phyloP scores from a whole-genome alignment of 2,113 vertebrate genomes.

The Gallinago jamesoni region DNA sequence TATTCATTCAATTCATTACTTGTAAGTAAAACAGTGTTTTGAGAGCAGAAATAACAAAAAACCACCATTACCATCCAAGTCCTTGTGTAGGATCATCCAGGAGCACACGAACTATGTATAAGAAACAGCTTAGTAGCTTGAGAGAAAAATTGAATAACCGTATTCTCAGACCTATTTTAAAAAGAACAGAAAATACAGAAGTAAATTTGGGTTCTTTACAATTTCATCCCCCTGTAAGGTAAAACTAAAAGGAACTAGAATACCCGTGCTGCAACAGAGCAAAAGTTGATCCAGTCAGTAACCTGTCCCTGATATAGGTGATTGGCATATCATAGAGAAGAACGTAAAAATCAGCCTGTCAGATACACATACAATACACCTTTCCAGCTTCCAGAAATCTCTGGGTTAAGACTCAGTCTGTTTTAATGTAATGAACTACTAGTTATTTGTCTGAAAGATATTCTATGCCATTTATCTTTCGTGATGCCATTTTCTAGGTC shows the following conservation, averaged over 20 bases:
- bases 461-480: neutral
- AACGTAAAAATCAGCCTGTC: neutral
- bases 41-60: neutral
- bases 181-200: constrained; percentile 23
- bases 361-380: neutral
- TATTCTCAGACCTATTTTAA: constrained; percentile 81
- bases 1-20: neutral
- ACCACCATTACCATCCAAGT: constrained; percentile 75
- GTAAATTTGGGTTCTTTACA: neutral
- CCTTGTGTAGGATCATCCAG: constrained; percentile 77
- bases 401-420: neutral
- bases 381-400: neutral
- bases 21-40: neutral
- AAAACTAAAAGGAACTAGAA: neutral
- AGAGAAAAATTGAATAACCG: constrained; percentile 89
- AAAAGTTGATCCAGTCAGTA: neutral
- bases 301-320: neutral
- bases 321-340: neutral
- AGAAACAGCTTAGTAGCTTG: constrained; percentile 84
- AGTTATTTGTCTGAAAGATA: neutral
- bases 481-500: neutral
- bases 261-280: neutral
- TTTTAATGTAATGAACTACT: neutral
- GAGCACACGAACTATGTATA: constrained; percentile 84
- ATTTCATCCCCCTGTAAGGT: neutral